A percentile compares a stretch with the other conserved stretches of the same genome.
phyloP scores from a whole-genome alignment of 2,113 vertebrate genomes.

The Mungos mungo region DNA sequence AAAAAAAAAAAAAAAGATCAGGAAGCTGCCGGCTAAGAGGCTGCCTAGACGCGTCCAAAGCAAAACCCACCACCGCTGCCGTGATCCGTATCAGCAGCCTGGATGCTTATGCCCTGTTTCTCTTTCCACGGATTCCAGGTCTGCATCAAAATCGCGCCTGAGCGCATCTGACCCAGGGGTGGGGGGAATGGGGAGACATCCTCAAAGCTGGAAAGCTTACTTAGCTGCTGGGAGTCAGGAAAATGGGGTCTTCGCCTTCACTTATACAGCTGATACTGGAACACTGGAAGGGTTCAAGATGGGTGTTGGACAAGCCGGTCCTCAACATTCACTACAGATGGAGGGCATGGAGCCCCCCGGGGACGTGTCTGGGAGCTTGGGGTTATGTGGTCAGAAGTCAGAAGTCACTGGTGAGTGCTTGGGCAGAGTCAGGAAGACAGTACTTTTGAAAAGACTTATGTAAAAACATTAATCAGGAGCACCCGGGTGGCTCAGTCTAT shows the following conservation, averaged over 20 bases:
- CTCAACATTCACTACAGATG: fast-evolving
- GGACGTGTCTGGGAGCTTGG: neutral
- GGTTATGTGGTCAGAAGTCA: neutral
- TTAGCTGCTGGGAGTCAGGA: neutral
- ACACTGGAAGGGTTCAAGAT: neutral
- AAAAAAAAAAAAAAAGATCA: no score
- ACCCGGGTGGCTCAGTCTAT: no score
- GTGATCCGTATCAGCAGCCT: fast-evolving
- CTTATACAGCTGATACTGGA: neutral
- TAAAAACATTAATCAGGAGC: neutral
- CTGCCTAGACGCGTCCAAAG: neutral
- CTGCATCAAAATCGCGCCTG: neutral
- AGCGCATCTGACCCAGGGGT: neutral
- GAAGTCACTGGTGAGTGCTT: neutral
- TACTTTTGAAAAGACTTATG: neutral
- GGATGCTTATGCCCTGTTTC: fast-evolving
- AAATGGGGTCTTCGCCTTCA: neutral
- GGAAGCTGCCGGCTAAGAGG: neutral
- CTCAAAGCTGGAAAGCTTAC: no score
- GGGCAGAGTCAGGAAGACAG: neutral
- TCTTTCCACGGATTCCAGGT: neutral
- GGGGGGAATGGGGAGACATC: no score
- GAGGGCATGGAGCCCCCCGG: neutral
- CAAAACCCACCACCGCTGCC: neutral
- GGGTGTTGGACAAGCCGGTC: neutral